Evolutionary conservation across 2,113 vertebrate species (phyloP), one percentile per base, ranked within the genome.

Genomic region (Pluvianellus socialis): DNA sequence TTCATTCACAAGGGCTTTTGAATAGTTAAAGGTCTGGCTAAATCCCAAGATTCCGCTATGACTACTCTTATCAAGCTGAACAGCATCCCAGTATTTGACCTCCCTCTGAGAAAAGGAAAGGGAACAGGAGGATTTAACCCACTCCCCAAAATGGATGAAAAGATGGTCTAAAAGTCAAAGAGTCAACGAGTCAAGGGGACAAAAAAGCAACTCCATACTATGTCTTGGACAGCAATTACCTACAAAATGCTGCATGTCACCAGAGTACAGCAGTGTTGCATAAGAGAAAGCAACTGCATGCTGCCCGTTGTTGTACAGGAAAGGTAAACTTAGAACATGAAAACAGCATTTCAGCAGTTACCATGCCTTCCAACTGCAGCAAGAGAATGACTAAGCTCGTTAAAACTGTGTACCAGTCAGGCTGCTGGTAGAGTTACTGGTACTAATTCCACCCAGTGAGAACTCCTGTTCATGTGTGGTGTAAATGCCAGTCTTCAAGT

Each of bases 11-110:
- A 88, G 82, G 70, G 70, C 45, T 96, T 90, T 63, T 91, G 71
- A 96, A 93, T 77, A 95, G 92, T 96, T 94, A 91, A 91, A 89
- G 74, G 70, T 82, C 80, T 92, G 58, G 73, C 88, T 91, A 92
- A 84, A 81, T 82, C 66, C 53, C 80, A 75, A 47, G 86, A 76
- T 79, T 94, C 82, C 49, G 79, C 80, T 62, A 20, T 30, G 44
- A 72, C 79, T 75, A 61, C 52, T 70, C 71, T 80, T 88, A 73
- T 28, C 77, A 79, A 77, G 79, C 75, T 81, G 53, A 94, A 86
- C 45, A 79, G 86, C 79, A 95, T 90, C 52, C 59, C 81, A 47
- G 55, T 12, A 33, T 63, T 89, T 3, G 0, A 76, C 79, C 19
- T 96, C 88, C 80, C 92, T 94, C 74, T 63, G 75, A 90, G 94